Conservation (phyloP, 2,797 vertebrate species). For the Zenarchopterus dispar region DNA sequence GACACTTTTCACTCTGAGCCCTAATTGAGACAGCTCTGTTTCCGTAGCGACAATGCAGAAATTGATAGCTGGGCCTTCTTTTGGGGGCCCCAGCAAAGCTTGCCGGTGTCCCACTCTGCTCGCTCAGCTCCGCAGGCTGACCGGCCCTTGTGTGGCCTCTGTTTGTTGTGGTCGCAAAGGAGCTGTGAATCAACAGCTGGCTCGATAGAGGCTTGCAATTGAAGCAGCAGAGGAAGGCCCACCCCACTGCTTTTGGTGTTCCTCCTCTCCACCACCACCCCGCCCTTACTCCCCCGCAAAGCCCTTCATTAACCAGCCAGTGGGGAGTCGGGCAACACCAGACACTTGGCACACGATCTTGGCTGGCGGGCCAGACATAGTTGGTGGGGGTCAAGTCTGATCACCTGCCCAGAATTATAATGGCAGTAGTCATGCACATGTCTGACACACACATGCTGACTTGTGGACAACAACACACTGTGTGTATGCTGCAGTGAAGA, state of each 20-base stretch:
- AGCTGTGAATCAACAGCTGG: conserved; percentile 84
- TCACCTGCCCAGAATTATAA: conserved; percentile 86
- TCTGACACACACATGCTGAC: conserved; percentile 53
- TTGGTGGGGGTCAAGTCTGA: conserved; percentile 82
- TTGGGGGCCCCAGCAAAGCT: conserved; percentile 13
- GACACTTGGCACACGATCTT: conserved; percentile 83
- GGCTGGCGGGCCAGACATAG: conserved; percentile 81
- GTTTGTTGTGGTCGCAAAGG: conserved; percentile 78
- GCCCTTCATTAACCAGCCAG: conserved; percentile 83
- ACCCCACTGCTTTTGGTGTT: conserved; percentile 17
- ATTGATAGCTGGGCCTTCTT: conserved; percentile 62
- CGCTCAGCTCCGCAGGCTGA: conserved; percentile 38
- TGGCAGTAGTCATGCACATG: conserved; percentile 74
- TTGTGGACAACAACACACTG: conserved; percentile 38
- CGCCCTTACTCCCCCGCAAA: conserved; percentile 65
- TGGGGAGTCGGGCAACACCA: conserved; percentile 79
- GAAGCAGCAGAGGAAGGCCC: conserved; percentile 58
- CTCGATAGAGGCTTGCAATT: conserved; percentile 64
- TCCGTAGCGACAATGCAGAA: conserved; percentile 75
- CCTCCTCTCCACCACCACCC: conserved; percentile 35
- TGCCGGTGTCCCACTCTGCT: conserved; percentile 61
- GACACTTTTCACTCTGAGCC: conserved; percentile 45
- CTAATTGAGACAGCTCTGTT: conserved; percentile 72
- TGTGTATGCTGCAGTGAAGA: conserved; percentile 2
- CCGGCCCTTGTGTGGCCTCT: conserved; percentile 73